phyloP scores from a whole-genome alignment of 2,113 vertebrate genomes.

The Garra rufa region DNA sequence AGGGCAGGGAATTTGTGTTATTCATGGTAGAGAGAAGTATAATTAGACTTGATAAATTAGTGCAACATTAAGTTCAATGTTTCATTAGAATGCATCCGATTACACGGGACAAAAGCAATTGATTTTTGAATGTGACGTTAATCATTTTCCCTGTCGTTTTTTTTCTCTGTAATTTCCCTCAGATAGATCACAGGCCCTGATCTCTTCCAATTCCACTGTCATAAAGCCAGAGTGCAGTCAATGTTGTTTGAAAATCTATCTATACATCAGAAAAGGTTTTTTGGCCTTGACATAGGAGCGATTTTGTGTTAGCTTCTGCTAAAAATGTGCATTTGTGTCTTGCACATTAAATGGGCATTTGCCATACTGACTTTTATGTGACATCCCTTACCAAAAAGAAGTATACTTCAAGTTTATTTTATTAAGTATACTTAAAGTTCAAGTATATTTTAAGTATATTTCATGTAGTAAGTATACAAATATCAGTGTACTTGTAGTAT shows the following conservation, averaged over 20 bases:
- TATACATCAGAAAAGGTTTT: conserved; percentile 55
- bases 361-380: conserved; percentile 70
- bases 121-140: conserved; percentile 33
- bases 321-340: conserved; percentile 61
- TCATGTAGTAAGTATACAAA: no score
- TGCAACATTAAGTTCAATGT: conserved; percentile 16
- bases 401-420: no score
- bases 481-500: no score
- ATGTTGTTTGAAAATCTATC: conserved; percentile 39
- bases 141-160: conserved; percentile 33
- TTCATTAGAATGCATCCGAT: conserved; percentile 39
- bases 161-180: conserved; percentile 33
- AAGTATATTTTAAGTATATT: no score
- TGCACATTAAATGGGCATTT: conserved; percentile 61
- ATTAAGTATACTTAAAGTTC: no score
- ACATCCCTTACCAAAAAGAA: no score
- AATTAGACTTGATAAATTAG: conserved; percentile 52
- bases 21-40: conserved; percentile 16
- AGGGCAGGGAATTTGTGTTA: conserved; percentile 41
- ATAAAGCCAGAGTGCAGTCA: conserved; percentile 52
- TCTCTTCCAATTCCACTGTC: conserved; percentile 44
- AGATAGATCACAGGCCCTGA: conserved; percentile 14
- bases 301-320: conserved; percentile 26
- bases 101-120: conserved; percentile 20
- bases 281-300: conserved; percentile 62